Conservation (phyloP, 2,113 vertebrate species). For the Smithornis capensis region DNA sequence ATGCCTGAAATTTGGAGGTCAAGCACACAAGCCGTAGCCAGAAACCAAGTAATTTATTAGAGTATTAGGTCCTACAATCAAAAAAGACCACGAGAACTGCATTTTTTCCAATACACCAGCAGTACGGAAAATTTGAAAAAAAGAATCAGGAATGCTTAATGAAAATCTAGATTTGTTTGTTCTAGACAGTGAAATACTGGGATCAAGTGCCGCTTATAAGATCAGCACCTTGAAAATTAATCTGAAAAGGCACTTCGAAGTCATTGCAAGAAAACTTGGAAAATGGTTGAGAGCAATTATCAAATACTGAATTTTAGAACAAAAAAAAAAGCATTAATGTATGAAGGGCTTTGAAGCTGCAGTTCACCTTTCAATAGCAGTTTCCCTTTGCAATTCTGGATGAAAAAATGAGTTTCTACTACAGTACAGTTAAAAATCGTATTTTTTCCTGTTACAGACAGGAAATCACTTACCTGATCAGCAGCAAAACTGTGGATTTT, state of each 20-base stretch:
- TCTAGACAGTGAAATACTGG: background rate
- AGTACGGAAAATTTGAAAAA: background rate
- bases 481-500: background rate
- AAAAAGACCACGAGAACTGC: background rate
- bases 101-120: background rate
- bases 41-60: background rate
- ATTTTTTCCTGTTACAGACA: background rate
- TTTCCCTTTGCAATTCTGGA: background rate
- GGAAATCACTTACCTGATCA: background rate
- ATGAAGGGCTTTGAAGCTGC: background rate
- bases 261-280: background rate
- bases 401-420: background rate
- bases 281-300: background rate
- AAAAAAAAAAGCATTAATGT: fast-evolving
- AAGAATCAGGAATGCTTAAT: background rate
- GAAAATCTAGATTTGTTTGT: background rate
- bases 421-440: background rate
- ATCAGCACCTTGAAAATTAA: background rate
- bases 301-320: background rate
- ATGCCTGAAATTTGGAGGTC: background rate
- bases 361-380: background rate
- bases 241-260: background rate
- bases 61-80: background rate
- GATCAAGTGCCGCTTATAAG: background rate
- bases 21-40: background rate